Base-by-base conservation (phyloP, 2,113 vertebrate species). In the Herpetotheres cachinnans region DNA sequence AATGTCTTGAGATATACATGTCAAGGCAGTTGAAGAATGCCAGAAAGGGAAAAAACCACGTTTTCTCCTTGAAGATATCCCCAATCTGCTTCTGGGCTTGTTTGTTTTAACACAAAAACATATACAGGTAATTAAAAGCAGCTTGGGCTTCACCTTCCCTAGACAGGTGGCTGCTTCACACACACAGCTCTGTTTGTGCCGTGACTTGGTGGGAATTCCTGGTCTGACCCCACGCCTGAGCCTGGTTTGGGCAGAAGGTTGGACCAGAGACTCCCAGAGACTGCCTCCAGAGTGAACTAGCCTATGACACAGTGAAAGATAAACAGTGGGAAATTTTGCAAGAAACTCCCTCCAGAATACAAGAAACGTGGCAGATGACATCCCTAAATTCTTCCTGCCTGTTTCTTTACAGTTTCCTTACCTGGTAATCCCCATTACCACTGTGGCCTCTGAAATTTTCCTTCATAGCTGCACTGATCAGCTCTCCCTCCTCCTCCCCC, bases 361-460 rank as follows among this genome's bases (percentile, higher is more conserved):
- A 71, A 40, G 58, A 89, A 77, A 52, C 22, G 7, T 12, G 11
- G 4, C 5, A 86, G 38, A 10, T 61, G 25, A 26, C 6, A 52
- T 30, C 1, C 13, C 4, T 73, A 44, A 44, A 21, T 38, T 74
- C 9, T 59, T 34, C 22, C 36, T 56, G 4, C 10, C 2, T 47
- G 2, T 47, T 36, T 22, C 6, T 54, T 2, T 0, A 16, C 0
- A 7, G 2, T 67, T 82, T 54, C 12, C 6, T 66, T 1, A 8
- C 24, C 8, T n/a, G 19, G 13, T 59, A 72, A 29, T 40, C 36
- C 10, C 3, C 11, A 17, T 21, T 40, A 46, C 7, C 10, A 9
- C 11, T 47, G 44, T 46, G 21, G 10, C 3, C 7, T 63, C 25
- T 9, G 24, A 49, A 3, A 63, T 62, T 79, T 88, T 82, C 13